Conservation (phyloP, 2,113 vertebrate species). For the Lophura nycthemera region DNA sequence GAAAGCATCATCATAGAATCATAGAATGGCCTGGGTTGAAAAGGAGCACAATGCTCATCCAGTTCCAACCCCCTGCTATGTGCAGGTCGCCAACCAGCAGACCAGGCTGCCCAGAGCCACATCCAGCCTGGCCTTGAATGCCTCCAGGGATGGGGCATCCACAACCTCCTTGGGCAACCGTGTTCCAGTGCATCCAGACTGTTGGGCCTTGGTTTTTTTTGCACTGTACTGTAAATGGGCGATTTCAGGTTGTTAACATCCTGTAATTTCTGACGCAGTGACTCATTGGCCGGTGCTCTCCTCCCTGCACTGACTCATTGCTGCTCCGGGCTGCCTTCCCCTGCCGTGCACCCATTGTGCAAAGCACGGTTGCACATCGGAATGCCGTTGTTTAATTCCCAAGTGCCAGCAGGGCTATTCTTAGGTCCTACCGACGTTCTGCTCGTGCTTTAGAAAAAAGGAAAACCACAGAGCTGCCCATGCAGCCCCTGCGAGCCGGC, state of each 20-base stretch:
- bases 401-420: not conserved
- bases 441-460: accelerated
- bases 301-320: slow-evolving; percentile 59
- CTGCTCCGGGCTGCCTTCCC: not conserved
- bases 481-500: not conserved
- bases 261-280: not conserved
- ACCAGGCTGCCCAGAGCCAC: too few species aligned
- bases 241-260: not conserved
- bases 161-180: too few species aligned
- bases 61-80: too few species aligned
- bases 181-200: not conserved
- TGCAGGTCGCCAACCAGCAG: too few species aligned
- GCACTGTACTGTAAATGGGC: not conserved
- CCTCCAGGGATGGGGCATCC: too few species aligned
- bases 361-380: accelerated
- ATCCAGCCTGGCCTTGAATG: too few species aligned
- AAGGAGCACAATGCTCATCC: too few species aligned
- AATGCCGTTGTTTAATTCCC: not conserved
- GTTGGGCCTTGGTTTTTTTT: not conserved
- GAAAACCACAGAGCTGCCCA: not conserved
- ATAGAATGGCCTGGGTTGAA: too few species aligned
- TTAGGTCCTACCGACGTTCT: not conserved
- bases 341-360: not conserved
- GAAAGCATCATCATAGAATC: too few species aligned
- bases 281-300: slow-evolving; percentile 6